Conservation (phyloP, 2,113 vertebrate species). For the Ictalurus punctatus region DNA sequence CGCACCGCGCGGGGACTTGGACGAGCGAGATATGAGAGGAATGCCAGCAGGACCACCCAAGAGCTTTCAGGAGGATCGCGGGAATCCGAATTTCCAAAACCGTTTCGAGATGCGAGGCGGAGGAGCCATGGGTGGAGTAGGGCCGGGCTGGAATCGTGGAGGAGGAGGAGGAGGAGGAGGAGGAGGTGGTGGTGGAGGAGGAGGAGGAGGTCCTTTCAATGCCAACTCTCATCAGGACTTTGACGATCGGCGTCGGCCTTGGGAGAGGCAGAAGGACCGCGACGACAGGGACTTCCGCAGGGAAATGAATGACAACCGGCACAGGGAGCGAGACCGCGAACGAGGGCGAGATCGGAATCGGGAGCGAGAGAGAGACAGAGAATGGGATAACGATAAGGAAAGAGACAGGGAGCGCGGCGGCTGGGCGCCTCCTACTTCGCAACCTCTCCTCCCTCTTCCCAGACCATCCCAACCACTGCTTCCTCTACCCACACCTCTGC, state of each 20-base stretch:
- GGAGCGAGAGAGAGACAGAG: conserved; percentile 54
- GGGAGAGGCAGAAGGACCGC: conserved; percentile 93
- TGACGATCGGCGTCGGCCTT: conserved; percentile 92
- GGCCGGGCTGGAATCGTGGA: conserved; percentile 83
- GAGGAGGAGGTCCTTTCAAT: conserved; percentile 71
- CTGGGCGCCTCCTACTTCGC: conserved; percentile 69
- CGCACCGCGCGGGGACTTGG: conserved; percentile 88
- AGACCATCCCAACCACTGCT: conserved; percentile 60
- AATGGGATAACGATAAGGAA: conserved; percentile 60
- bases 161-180: conserved; percentile 17
- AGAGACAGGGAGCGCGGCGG: conserved; percentile 61
- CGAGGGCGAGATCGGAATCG: conserved; percentile 64
- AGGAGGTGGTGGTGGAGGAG: conserved; percentile 49
- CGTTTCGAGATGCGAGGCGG: conserved; percentile 87
- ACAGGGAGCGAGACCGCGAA: conserved; percentile 63
- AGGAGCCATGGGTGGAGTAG: conserved; percentile 66
- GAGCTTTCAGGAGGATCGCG: conserved; percentile 87
- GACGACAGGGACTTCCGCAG: conserved; percentile 95
- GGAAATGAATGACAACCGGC: conserved; percentile 90
- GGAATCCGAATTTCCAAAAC: conserved; percentile 78
- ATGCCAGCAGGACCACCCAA: conserved; percentile 80
- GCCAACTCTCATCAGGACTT: conserved; percentile 91
- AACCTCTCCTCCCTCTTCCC: conserved; percentile 57
- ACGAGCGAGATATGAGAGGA: conserved; percentile 86
- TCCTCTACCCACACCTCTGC: conserved; percentile 55